Conservation (phyloP, 1,140 invertebrate species). For the Myzus persicae region DNA sequence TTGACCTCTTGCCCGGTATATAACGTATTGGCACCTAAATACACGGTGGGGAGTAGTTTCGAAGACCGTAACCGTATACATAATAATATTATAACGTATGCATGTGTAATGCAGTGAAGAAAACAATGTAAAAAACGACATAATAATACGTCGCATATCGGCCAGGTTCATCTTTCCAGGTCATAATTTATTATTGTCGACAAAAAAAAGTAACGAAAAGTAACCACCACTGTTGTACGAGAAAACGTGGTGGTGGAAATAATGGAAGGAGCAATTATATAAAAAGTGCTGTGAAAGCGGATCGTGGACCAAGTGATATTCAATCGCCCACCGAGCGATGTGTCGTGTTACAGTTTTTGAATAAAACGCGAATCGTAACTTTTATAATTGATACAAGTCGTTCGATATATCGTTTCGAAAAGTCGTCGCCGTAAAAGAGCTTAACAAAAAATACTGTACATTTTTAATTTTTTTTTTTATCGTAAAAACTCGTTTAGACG, state of each 20-base stretch:
- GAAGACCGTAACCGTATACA: neutral
- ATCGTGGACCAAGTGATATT: conserved; percentile 56
- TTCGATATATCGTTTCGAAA: neutral
- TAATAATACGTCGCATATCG: neutral
- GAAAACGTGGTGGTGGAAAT: conserved; percentile 20
- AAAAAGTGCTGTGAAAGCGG: conserved; percentile 57
- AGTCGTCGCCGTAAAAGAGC: neutral
- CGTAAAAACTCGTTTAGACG: conserved; percentile 12
- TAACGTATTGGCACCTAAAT: neutral
- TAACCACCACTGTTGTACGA: neutral
- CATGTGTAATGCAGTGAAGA: neutral
- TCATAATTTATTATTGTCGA: neutral
- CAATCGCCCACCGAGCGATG: conserved; percentile 45
- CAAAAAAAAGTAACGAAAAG: neutral
- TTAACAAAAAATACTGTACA: neutral
- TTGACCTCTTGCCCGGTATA: neutral
- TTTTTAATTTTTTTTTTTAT: neutral
- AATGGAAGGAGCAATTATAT: conserved; percentile 51
- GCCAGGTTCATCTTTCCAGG: conserved; percentile 46
- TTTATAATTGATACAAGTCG: neutral
- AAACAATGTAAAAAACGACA: neutral
- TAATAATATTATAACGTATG: neutral
- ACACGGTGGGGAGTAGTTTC: neutral
- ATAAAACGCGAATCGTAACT: neutral
- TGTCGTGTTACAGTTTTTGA: conserved; percentile 42